phyloP scores from a whole-genome alignment of 2,797 vertebrate genomes.

The Enteromius trimaculatus region DNA sequence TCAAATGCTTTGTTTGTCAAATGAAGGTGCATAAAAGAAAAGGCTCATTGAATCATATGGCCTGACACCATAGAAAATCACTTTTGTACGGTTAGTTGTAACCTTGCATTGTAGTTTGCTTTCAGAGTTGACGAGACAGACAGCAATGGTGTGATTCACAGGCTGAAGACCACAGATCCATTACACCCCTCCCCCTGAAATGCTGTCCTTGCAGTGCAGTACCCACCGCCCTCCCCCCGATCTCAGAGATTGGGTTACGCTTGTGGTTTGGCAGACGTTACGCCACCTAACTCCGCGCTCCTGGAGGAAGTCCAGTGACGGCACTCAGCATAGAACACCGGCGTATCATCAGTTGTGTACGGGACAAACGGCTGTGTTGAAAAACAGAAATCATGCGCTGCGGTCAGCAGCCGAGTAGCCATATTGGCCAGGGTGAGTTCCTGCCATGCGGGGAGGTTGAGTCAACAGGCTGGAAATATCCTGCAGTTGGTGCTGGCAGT shows the following conservation, averaged over 20 bases:
- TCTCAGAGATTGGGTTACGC: constrained; percentile 50
- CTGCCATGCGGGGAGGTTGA: constrained; percentile 71
- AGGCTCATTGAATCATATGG: neutral
- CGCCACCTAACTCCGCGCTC: constrained; percentile 17
- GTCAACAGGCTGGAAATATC: constrained; percentile 81
- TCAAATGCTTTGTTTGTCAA: constrained; percentile 17
- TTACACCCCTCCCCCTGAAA: constrained; percentile 63
- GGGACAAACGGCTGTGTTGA: constrained; percentile 25
- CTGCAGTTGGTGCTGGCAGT: constrained; percentile 79
- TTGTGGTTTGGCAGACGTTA: constrained; percentile 47
- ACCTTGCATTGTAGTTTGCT: constrained; percentile 41
- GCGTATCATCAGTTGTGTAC: constrained; percentile 29
- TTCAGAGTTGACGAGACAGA: constrained; percentile 64
- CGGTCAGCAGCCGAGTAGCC: constrained; percentile 62
- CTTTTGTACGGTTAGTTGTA: constrained; percentile 3
- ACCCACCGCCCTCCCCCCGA: constrained; percentile 41
- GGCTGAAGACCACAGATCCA: constrained; percentile 71
- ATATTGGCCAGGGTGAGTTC: constrained; percentile 58
- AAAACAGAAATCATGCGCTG: constrained; percentile 46
- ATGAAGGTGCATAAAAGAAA: neutral
- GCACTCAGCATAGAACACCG: neutral
- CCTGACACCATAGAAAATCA: neutral
- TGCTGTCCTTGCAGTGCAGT: constrained; percentile 76
- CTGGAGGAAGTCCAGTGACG: constrained; percentile 5
- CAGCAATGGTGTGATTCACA: constrained; percentile 69